Conservation (phyloP, 2,888 invertebrate species). For the Lasioglossum figueresi region DNA sequence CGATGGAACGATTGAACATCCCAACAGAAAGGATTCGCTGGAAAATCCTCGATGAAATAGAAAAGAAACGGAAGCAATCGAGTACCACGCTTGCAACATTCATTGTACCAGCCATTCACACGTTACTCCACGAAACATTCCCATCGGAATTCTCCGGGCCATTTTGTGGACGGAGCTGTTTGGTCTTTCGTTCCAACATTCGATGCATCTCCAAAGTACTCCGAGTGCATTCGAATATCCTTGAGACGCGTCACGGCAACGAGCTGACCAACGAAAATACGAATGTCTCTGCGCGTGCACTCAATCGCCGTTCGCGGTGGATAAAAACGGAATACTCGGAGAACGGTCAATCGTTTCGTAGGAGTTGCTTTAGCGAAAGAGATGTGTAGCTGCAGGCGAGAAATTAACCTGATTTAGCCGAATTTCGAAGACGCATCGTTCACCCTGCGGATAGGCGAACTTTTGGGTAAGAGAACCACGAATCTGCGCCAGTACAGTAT, state of each 20-base stretch:
- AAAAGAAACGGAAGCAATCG: background rate
- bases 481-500: constrained; percentile 18
- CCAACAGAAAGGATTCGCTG: background rate
- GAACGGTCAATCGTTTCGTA: constrained; percentile 55
- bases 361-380: constrained; percentile 53
- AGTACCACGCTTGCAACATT: background rate
- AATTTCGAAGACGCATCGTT: background rate
- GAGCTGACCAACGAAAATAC: constrained; percentile 2
- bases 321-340: background rate
- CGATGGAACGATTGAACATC: constrained; percentile 57
- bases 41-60: background rate
- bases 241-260: background rate
- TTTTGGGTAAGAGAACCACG: background rate
- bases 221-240: background rate
- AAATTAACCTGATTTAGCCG: constrained; percentile 5
- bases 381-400: constrained; percentile 37
- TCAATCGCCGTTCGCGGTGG: background rate
- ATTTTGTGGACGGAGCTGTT: background rate
- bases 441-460: background rate
- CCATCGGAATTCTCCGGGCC: background rate
- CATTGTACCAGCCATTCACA: background rate
- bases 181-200: background rate
- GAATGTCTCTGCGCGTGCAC: background rate
- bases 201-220: background rate
- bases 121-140: background rate